Conservation (phyloP, 1,140 invertebrate species). For the Zaprionus kolodkinae region DNA sequence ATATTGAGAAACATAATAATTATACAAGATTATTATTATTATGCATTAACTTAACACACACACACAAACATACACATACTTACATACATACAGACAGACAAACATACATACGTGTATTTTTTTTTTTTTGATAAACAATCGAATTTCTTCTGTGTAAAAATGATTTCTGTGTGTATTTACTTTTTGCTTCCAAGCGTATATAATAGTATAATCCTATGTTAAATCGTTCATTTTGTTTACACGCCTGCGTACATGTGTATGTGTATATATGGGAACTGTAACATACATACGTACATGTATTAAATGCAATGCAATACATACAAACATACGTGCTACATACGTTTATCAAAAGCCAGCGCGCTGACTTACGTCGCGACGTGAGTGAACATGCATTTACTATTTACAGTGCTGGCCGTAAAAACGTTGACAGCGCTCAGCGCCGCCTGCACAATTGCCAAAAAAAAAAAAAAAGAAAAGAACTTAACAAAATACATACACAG, state of each 20-base stretch:
- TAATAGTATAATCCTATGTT: slow-evolving; percentile 33
- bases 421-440: slow-evolving; percentile 37
- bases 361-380: slow-evolving; percentile 30
- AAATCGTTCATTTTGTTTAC: slow-evolving; percentile 38
- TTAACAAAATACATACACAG: slow-evolving; percentile 33
- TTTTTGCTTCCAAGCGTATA: slow-evolving; percentile 48
- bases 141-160: slow-evolving; percentile 31
- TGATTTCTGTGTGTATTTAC: slow-evolving; percentile 44
- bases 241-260: slow-evolving; percentile 12
- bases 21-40: slow-evolving; percentile 13
- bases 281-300: slow-evolving; percentile 3
- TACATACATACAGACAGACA: slow-evolving; percentile 19
- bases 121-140: slow-evolving; percentile 39
- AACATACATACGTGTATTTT: slow-evolving; percentile 12
- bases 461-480: slow-evolving; percentile 14
- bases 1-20: neutral
- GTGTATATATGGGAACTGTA: slow-evolving; percentile 16
- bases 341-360: slow-evolving; percentile 49
- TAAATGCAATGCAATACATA: slow-evolving; percentile 44
- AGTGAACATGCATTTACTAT: slow-evolving; percentile 47
- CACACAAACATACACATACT: slow-evolving; percentile 12
- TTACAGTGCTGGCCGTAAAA: slow-evolving; percentile 43
- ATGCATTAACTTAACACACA: slow-evolving; percentile 33
- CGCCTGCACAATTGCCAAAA: slow-evolving; percentile 63
- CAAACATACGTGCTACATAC: slow-evolving; percentile 44